Evolutionary conservation across 2,113 vertebrate genomes (phyloP).

Genomic region (Phaethornis superciliosus): DNA sequence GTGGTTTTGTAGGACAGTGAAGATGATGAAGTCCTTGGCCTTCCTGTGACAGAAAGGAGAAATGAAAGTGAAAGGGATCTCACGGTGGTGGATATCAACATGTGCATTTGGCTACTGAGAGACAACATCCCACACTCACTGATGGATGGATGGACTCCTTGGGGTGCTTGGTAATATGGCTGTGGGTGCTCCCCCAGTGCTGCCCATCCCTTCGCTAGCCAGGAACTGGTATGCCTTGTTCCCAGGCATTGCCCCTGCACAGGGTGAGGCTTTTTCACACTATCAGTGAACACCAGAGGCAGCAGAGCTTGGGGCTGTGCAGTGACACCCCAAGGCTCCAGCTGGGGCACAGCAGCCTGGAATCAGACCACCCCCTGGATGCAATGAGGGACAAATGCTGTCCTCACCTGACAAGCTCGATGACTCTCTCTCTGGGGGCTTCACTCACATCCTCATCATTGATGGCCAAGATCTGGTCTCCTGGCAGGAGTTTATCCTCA

Average conservation of each 20-base stretch:
- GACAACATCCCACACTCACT: not conserved
- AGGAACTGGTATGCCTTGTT: not conserved
- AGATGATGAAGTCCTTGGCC: slow-evolving; percentile 91
- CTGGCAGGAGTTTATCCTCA: slow-evolving; percentile 93
- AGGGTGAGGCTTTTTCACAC: not conserved
- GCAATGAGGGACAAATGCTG: not conserved
- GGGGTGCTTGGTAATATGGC: not conserved
- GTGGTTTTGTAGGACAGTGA: slow-evolving; percentile 94
- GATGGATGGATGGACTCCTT: not conserved
- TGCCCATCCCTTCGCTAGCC: not conserved
- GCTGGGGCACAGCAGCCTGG: not conserved
- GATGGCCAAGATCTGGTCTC: slow-evolving; percentile 97
- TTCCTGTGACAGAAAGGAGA: slow-evolving; percentile 81
- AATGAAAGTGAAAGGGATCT: not conserved
- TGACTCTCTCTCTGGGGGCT: slow-evolving; percentile 93
- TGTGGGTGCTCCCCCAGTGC: not conserved
- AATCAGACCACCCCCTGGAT: not conserved
- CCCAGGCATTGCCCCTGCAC: not conserved
- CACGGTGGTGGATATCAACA: not conserved
- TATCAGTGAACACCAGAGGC: not conserved
- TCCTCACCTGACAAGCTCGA: slow-evolving; percentile 94
- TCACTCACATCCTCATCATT: slow-evolving; percentile 94
- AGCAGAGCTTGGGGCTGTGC: not conserved
- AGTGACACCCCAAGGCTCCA: not conserved
- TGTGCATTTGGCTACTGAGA: accelerated